These are phyloP conservation scores for Mactromeris polynyma DNA, from an alignment of 2,888 invertebrate genomes.

Conservation along the genomic window DNA sequence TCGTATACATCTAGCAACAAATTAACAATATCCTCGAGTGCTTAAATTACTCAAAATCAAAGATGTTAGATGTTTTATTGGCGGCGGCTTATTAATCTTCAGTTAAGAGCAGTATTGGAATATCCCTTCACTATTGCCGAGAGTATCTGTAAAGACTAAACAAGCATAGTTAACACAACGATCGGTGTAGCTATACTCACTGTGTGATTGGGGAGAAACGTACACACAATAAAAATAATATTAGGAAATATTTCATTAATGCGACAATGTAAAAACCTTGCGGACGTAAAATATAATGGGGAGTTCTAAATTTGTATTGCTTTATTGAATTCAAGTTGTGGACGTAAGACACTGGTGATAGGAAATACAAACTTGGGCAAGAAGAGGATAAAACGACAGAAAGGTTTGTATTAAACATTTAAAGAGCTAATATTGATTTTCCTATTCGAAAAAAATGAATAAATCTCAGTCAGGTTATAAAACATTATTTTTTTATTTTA, in stretches of 20 bases:
- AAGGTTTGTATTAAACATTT: not conserved
- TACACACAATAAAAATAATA: not conserved
- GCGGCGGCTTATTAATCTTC: not conserved
- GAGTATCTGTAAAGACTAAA: not conserved
- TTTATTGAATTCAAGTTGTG: not conserved
- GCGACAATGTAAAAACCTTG: not conserved
- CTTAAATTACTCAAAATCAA: not conserved
- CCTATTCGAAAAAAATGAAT: too few species aligned
- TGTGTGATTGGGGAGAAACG: not conserved
- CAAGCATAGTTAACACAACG: not conserved
- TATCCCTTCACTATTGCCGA: not conserved
- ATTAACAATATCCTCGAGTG: not conserved
- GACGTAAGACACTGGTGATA: not conserved
- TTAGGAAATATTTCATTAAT: not conserved
- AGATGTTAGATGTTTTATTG: not conserved
- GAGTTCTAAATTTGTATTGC: not conserved
- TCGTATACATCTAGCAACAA: not conserved
- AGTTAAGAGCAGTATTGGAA: constrained; percentile 2
- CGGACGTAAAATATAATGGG: not conserved
- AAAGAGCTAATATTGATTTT: not conserved
- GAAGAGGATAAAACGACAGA: not conserved
- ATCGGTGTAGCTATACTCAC: not conserved
- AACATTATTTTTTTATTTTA: too few species aligned
- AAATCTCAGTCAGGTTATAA: too few species aligned
- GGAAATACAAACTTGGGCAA: not conserved